phyloP scores from a whole-genome alignment of 1,140 invertebrate genomes.

The Hylyphantes graminicola region DNA sequence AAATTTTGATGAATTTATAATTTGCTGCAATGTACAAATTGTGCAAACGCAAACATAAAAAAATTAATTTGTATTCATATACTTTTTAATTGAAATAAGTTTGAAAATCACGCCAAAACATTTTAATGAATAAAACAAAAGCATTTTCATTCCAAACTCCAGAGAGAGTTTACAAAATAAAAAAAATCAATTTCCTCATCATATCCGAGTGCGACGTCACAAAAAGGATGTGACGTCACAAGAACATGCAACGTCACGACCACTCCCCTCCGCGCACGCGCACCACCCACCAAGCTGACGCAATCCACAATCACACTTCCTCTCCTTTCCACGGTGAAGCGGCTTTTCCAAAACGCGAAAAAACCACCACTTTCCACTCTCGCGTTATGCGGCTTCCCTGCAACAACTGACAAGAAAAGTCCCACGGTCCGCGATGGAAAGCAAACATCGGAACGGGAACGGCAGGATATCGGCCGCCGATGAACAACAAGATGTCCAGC shows the following conservation, averaged over 20 bases:
- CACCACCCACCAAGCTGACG: background rate
- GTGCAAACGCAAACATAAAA: too few species aligned
- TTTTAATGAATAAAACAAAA: too few species aligned
- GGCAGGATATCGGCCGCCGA: background rate
- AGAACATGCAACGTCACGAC: slow-evolving; percentile 27
- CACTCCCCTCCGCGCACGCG: slow-evolving; percentile 26
- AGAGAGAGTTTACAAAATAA: too few species aligned
- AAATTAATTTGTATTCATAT: too few species aligned
- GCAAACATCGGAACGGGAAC: background rate
- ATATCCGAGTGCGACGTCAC: background rate
- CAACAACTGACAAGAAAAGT: background rate
- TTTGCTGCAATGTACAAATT: too few species aligned
- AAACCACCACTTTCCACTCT: background rate
- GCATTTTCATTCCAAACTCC: too few species aligned
- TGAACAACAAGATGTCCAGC: slow-evolving; percentile 4
- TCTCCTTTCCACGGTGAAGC: background rate
- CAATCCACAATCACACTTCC: slow-evolving; percentile 20
- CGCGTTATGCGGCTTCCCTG: background rate
- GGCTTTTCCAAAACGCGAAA: background rate
- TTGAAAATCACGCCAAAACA: too few species aligned
- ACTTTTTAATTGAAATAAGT: too few species aligned
- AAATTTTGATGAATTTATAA: too few species aligned
- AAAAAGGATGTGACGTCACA: background rate
- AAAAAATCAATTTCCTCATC: background rate
- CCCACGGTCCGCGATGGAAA: slow-evolving; percentile 8